Evolutionary conservation across 2,888 invertebrate genomes (phyloP).

Genomic region (Noctua janthina): DNA sequence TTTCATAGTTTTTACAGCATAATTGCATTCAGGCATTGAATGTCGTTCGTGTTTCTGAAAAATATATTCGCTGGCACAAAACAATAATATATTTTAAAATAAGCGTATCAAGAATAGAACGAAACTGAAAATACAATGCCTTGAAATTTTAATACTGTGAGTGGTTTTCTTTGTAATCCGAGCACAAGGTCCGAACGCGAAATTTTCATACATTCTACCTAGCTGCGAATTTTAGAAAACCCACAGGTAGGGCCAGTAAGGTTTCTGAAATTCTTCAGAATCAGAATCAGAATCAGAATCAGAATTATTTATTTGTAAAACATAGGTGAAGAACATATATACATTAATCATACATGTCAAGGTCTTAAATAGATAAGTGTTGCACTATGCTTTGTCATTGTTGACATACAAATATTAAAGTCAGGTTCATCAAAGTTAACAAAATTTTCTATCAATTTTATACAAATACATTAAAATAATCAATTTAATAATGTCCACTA

Average conservation of each 20-base stretch:
- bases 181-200: conserved; percentile 17
- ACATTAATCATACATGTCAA: no score
- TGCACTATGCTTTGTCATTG: no score
- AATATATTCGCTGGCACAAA: conserved; percentile 18
- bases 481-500: no score
- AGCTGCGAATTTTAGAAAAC: background rate
- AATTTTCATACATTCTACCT: conserved; percentile 26
- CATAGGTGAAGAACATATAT: no score
- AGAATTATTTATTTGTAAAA: no score
- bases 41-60: conserved; percentile 3
- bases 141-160: conserved; percentile 67
- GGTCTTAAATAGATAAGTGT: no score
- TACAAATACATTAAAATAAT: no score
- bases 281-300: no score
- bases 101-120: conserved; percentile 23
- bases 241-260: background rate
- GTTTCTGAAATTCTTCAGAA: background rate
- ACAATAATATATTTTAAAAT: conserved; percentile 24
- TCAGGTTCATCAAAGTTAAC: no score
- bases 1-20: conserved; percentile 37
- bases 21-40: conserved; percentile 36
- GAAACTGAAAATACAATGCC: conserved; percentile 12
- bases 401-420: no score
- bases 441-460: no score
- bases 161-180: conserved; percentile 72